Evolutionary conservation across 2,797 vertebrate genomes (phyloP), one percentile per base, ranked within the genome.

Genomic region (Catharus ustulatus): DNA sequence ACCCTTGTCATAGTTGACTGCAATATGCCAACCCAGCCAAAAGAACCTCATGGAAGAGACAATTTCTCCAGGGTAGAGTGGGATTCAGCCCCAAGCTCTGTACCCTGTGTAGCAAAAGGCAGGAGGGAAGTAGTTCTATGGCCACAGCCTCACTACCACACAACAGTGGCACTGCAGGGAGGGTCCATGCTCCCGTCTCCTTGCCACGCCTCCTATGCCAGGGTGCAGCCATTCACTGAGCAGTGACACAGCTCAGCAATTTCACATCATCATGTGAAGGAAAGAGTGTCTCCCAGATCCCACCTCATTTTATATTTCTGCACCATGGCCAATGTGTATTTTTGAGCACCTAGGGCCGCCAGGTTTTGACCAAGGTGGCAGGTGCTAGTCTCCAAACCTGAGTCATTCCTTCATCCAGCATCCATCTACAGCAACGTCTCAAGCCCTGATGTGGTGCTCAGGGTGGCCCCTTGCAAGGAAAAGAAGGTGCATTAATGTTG

Each of bases 231-330:
- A 10, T 29, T n/a, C 26, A 24, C 38, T 26, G 29, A 62, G 18
- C 61, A 71, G 34, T 26, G 34, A 46, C 55, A 52, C 22, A 42
- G 23, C 16, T 11, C 61, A 81, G 36, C 14, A 36, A 40, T 26
- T 74, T 63, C 36, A 78, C 21, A 48, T 20, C 12, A 29, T 49
- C 6, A 0, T 11, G 18, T n/a, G 40, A 38, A 63, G 21, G 40
- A 59, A 52, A 20, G 0, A 8, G 2, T 6, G 0, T 38, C 8
- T 29, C 27, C 4, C 36, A 54, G 9, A 22, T n/a, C 13, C n/a
- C 13, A 36, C n/a, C 19, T 38, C 9, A 9, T 45, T 38, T 61
- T 69, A 22, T 29, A 17, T 42, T 81, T 30, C 48, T 74, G 21
- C n/a, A 30, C 78, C 52, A 21, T 17, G 19, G 49, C 23, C 27